Evolutionary conservation across 2,113 vertebrate genomes (phyloP).

Genomic region (Martes martes): DNA sequence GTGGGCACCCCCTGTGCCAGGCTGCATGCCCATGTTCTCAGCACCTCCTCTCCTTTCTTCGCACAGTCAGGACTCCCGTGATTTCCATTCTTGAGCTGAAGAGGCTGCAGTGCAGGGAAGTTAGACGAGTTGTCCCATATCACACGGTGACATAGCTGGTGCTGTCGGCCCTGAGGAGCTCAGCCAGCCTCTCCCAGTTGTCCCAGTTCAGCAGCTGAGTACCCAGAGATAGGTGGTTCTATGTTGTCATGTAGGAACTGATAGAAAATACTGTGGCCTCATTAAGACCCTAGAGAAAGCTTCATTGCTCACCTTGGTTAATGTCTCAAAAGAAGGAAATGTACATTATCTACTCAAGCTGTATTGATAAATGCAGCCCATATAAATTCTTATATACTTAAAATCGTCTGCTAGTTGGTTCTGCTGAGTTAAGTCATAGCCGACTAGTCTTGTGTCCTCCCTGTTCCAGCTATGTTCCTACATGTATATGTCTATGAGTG

Average conservation of each 20-base stretch:
- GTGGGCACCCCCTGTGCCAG: neutral
- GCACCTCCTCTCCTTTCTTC: neutral
- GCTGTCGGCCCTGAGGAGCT: neutral
- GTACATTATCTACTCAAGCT: neutral
- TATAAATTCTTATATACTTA: neutral
- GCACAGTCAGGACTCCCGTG: neutral
- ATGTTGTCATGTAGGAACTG: neutral
- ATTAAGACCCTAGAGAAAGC: neutral
- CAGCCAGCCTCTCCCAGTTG: accelerated
- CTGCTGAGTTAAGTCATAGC: neutral
- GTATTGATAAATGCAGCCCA: neutral
- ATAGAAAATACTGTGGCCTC: neutral
- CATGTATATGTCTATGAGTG: neutral
- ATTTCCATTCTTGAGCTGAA: neutral
- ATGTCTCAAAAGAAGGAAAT: neutral
- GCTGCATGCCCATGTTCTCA: accelerated
- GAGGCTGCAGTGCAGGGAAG: neutral
- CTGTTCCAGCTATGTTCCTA: neutral
- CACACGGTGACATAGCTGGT: accelerated
- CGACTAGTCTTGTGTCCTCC: neutral
- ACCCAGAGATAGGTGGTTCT: neutral
- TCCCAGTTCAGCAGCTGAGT: neutral
- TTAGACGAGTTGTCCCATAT: neutral
- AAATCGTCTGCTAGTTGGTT: neutral
- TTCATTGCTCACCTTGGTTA: neutral